Conservation (phyloP, 2,797 vertebrate genomes). For the Rhinoraja longicauda region DNA sequence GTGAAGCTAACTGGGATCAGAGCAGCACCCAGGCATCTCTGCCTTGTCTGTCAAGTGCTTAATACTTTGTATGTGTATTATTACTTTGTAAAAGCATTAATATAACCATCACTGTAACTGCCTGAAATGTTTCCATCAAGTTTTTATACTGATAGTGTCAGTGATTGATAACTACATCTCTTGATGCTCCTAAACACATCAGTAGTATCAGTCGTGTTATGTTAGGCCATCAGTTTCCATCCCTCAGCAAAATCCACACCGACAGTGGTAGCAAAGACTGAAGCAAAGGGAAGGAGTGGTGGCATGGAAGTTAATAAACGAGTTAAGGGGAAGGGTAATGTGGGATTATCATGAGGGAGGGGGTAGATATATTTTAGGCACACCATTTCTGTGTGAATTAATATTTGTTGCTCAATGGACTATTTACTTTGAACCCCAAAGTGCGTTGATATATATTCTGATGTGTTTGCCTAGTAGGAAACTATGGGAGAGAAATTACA, state of each 20-base stretch:
- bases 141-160: background rate
- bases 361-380: no score
- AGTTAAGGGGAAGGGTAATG: background rate
- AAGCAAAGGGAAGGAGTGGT: background rate
- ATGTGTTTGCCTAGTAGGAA: no score
- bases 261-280: background rate
- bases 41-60: background rate
- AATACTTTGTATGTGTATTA: background rate
- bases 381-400: no score
- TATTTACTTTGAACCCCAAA: no score
- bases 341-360: background rate
- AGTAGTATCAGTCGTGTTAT: no score
- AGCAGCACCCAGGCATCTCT: background rate
- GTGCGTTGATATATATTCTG: no score
- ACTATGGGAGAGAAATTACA: no score
- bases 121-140: background rate
- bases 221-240: background rate
- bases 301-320: background rate
- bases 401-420: no score
- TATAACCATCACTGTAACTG: background rate
- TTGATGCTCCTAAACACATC: no score
- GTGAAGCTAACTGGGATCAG: no score
- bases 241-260: background rate
- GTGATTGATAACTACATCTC: no score
- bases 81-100: background rate